phyloP scores from a whole-genome alignment of 1,140 invertebrate genomes.

The Uloborus diversus region DNA sequence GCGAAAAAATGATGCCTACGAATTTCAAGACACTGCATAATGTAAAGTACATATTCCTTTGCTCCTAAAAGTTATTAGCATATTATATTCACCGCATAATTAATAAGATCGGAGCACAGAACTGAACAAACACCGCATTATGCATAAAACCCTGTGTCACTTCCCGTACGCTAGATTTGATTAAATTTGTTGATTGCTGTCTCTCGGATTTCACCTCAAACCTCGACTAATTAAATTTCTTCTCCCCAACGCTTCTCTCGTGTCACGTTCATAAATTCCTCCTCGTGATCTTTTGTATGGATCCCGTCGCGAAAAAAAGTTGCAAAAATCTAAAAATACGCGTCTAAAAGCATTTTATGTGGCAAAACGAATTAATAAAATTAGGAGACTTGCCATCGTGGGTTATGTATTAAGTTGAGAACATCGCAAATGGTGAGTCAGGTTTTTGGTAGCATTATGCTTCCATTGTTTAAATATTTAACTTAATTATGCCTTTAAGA shows the following conservation, averaged over 20 bases:
- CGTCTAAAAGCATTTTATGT: no score
- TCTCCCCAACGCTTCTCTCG: background rate
- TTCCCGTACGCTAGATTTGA: constrained; percentile 24
- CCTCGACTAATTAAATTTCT: constrained; percentile 25
- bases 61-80: constrained; percentile 32
- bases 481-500: no score
- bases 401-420: no score
- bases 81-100: constrained; percentile 51
- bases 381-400: constrained; percentile 19
- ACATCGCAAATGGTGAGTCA: no score
- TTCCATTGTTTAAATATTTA: no score
- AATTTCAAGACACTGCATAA: no score
- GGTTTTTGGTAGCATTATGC: no score
- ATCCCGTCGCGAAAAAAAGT: no score
- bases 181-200: constrained; percentile 46
- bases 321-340: no score
- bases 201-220: constrained; percentile 20
- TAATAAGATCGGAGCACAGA: constrained; percentile 29
- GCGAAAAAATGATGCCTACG: no score
- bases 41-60: constrained; percentile 18
- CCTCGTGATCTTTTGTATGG: background rate
- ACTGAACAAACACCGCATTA: constrained; percentile 42
- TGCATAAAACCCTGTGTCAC: constrained; percentile 34
- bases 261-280: background rate
- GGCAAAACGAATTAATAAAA: background rate